phyloP scores from a whole-genome alignment of 2,888 invertebrate genomes.

The Drosophila quasianomalipes region DNA sequence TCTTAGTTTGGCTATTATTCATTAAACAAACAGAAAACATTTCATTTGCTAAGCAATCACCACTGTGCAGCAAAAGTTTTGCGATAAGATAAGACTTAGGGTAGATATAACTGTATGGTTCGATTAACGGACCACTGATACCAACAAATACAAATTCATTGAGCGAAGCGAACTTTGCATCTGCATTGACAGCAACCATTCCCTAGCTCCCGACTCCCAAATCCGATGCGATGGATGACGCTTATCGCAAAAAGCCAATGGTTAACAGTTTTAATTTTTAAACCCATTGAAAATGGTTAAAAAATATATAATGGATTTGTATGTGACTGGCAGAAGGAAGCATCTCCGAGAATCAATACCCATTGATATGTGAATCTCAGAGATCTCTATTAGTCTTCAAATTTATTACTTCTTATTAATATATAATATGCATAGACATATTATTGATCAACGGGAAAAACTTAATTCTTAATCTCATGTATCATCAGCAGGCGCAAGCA shows the following conservation, averaged over 20 bases:
- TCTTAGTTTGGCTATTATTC: background rate
- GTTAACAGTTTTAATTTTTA: conserved; percentile 10
- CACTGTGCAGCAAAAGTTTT: conserved; percentile 55
- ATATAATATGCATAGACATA: background rate
- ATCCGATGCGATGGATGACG: background rate
- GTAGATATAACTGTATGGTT: conserved; percentile 49
- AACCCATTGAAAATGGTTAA: background rate
- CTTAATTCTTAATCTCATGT: background rate
- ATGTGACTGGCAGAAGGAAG: background rate
- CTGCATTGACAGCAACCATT: conserved; percentile 35
- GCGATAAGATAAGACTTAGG: conserved; percentile 62
- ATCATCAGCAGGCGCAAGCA: background rate
- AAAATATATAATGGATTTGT: background rate
- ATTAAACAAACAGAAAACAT: background rate
- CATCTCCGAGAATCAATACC: background rate
- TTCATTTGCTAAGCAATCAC: conserved; percentile 4
- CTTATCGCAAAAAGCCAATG: background rate
- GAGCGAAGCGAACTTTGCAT: conserved; percentile 29
- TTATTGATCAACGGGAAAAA: background rate
- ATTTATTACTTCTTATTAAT: background rate
- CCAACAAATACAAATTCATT: conserved; percentile 29
- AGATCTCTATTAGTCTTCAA: background rate
- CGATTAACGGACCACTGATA: conserved; percentile 54
- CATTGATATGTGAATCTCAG: background rate
- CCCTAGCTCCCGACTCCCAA: background rate